Evolutionary conservation across 2,797 vertebrate species (phyloP), one percentile per base, ranked within the genome.

Genomic region (Chelon auratus): DNA sequence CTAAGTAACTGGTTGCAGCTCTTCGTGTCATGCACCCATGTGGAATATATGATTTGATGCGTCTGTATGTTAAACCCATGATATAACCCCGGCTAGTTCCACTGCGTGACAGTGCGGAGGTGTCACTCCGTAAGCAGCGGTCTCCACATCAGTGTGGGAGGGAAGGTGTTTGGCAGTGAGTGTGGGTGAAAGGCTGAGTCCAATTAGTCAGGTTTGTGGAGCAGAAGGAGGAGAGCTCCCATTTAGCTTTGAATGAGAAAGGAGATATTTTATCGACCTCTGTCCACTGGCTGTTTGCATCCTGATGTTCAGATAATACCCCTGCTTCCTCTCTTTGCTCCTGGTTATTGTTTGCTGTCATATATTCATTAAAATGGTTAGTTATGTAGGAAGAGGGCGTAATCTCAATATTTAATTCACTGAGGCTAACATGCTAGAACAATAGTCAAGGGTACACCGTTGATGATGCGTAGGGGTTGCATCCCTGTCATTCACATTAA

Each of bases 201-300:
- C 57, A 61, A 72, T 85, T 81, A 82, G 82, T 88, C 77, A 65
- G 20, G 45, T 79, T 77, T 63, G 70, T 62, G 45, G 69, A 66
- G 22, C 42, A 73, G 47, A 68, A 76, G 61, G 76, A 72, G 72
- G 55, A 81, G 62, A 75, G 62, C 59, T 72, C 58, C 45, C 1
- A 20, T 47, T 22, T 14, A 33, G 45, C 63, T 68, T 39, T 51
- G 43, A 61, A 61, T 61, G 36, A 30, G 30, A 22, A 68, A 74
- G 58, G 58, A 56, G 42, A 52, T 55, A 53, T 59, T 78, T 77
- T 60, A 57, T 60, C 76, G 57, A 64, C 43, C 33, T 4, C 36
- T 30, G 56, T 48, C 63, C 17, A 61, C 37, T 5, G 9, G 9
- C 3, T 50, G 42, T 66, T 54, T 54, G 18, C 33, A 7, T 20